Conservation (phyloP, 2,888 invertebrate species). For the Nymphalis polychloros region DNA sequence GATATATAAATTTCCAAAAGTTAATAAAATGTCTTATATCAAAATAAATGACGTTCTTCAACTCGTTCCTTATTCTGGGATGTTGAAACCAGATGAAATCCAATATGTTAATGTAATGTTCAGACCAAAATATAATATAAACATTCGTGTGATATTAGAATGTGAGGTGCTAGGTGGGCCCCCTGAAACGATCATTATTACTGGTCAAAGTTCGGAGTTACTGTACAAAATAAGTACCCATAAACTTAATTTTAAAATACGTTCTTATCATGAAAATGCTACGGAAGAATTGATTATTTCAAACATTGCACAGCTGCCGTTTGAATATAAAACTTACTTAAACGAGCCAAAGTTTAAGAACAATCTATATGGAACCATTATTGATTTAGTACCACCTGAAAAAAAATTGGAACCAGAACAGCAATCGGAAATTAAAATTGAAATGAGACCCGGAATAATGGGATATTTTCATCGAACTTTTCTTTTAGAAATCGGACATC, state of each 20-base stretch:
- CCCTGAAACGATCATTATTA: slow-evolving; percentile 71
- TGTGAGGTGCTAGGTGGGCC: slow-evolving; percentile 83
- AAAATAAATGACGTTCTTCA: slow-evolving; percentile 66
- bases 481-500: slow-evolving; percentile 78
- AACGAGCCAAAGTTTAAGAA: slow-evolving; percentile 58
- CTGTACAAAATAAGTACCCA: slow-evolving; percentile 73
- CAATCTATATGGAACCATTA: slow-evolving; percentile 67
- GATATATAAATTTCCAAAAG: slow-evolving; percentile 59
- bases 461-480: slow-evolving; percentile 77
- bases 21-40: slow-evolving; percentile 42
- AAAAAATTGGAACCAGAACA: slow-evolving; percentile 69
- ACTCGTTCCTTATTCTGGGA: slow-evolving; percentile 74
- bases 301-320: slow-evolving; percentile 75
- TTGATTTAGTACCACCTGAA: slow-evolving; percentile 67
- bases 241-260: slow-evolving; percentile 69
- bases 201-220: slow-evolving; percentile 77
- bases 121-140: slow-evolving; percentile 67
- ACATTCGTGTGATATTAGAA: slow-evolving; percentile 67
- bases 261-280: slow-evolving; percentile 69
- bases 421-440: slow-evolving; percentile 64
- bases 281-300: slow-evolving; percentile 61
- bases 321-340: slow-evolving; percentile 69
- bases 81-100: slow-evolving; percentile 76
- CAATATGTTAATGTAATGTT: slow-evolving; percentile 76
- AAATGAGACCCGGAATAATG: slow-evolving; percentile 78